phyloP scores from a whole-genome alignment of 2,113 vertebrate genomes.

The Gymnarchus niloticus region DNA sequence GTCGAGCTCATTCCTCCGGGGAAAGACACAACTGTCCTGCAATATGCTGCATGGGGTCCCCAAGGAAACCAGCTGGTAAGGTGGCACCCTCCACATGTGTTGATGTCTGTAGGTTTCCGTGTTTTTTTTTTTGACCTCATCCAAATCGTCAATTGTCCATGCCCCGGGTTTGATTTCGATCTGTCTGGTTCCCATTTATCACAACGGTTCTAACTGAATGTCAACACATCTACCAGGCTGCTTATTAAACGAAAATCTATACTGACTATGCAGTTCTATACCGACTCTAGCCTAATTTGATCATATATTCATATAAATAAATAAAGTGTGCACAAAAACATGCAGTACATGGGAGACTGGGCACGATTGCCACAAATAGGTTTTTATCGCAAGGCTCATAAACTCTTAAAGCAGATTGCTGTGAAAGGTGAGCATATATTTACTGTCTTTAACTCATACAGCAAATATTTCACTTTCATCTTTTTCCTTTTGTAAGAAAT shows the following conservation, averaged over 20 bases:
- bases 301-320: not conserved
- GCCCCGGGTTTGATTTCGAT: not conserved
- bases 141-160: not conserved
- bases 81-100: not conserved
- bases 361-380: not conserved
- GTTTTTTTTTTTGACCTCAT: not conserved
- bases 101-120: not conserved
- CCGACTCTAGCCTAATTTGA: not conserved
- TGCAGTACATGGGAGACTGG: not conserved
- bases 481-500: not conserved
- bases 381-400: not conserved
- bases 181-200: not conserved
- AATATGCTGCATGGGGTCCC: conserved; percentile 69
- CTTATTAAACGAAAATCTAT: not conserved
- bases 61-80: conserved; percentile 70
- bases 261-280: not conserved
- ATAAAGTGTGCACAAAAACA: not conserved
- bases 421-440: not conserved
- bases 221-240: not conserved
- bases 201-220: not conserved
- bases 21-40: conserved; percentile 47
- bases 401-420: not conserved
- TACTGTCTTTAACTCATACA: not conserved
- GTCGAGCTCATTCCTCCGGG: conserved; percentile 53
- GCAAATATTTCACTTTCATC: not conserved